phyloP scores from a whole-genome alignment of 2,797 vertebrate genomes.

The Gymnothorax reevesii region DNA sequence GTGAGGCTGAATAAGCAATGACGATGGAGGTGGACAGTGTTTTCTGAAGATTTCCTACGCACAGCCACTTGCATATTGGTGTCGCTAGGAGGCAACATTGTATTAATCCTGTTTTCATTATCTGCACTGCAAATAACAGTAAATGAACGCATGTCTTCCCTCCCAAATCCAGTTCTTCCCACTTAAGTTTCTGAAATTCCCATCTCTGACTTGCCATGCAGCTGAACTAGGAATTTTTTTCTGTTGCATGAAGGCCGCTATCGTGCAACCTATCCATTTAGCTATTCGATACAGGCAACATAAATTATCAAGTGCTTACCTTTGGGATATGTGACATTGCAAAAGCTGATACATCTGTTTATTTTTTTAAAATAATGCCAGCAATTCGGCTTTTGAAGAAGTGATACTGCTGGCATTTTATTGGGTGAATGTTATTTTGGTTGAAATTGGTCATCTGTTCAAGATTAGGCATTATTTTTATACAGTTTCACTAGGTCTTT shows the following conservation, averaged over 20 bases:
- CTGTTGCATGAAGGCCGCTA: not conserved
- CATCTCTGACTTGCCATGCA: not conserved
- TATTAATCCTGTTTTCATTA: not conserved
- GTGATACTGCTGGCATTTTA: not conserved
- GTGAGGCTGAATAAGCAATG: not conserved
- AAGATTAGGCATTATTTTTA: conserved; percentile 52
- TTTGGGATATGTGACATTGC: not conserved
- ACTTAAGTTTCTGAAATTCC: not conserved
- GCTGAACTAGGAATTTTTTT: not conserved
- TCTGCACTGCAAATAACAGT: not conserved
- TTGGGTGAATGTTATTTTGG: conserved; percentile 26
- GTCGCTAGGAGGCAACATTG: not conserved
- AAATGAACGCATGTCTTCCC: not conserved
- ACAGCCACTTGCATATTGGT: not conserved
- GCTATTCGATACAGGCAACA: not conserved
- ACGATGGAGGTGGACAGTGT: not conserved
- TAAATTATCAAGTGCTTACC: not conserved
- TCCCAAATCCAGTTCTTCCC: not conserved
- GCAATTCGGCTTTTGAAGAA: conserved; percentile 1
- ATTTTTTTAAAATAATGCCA: not conserved
- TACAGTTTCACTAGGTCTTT: conserved; percentile 47
- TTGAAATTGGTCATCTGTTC: conserved; percentile 27
- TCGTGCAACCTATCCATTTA: not conserved
- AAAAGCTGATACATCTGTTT: not conserved
- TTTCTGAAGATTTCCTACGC: not conserved